These are phyloP conservation scores for Peromyscus californicus DNA, from an alignment of 2,113 vertebrate species.

Conservation along the genomic window DNA sequence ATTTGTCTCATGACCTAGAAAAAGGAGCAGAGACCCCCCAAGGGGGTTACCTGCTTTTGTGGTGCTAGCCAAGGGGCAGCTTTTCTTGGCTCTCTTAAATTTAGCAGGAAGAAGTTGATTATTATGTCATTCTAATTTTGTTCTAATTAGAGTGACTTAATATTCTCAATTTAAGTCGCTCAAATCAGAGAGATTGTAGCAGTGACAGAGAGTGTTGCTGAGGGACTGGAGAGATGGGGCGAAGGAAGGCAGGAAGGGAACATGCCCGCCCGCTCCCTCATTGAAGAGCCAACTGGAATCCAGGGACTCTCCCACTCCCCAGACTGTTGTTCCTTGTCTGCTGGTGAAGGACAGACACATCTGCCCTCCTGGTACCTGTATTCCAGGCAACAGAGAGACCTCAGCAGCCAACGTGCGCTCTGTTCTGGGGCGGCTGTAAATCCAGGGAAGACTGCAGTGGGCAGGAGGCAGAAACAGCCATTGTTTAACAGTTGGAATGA, in stretches of 20 bases:
- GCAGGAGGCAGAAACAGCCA: not conserved
- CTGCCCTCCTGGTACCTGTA: not conserved
- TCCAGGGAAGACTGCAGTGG: not conserved
- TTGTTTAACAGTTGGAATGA: not conserved
- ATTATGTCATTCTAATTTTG: constrained; percentile 47
- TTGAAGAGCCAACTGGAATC: not conserved
- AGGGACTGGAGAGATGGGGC: not conserved
- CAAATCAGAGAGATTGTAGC: not conserved
- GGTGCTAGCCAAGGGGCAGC: not conserved
- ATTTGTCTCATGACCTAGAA: constrained; percentile 66
- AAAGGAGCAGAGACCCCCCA: constrained; percentile 18
- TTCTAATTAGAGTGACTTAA: not conserved
- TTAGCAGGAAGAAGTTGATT: not conserved
- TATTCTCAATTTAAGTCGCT: constrained; percentile 7
- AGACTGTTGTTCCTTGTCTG: fast-evolving
- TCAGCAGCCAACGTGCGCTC: not conserved
- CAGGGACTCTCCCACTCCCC: not conserved
- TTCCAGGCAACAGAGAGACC: not conserved
- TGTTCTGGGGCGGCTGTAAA: not conserved
- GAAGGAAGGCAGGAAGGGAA: not conserved
- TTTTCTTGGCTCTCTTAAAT: not conserved
- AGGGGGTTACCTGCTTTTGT: not conserved
- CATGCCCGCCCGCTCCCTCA: not conserved
- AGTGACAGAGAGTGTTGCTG: not conserved
- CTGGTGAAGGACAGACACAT: not conserved